Percentiles rank a stretch among this genome's conserved stretches.
Conservation (phyloP, 2,113 vertebrate genomes). For the Halcyon malimbica region DNA sequence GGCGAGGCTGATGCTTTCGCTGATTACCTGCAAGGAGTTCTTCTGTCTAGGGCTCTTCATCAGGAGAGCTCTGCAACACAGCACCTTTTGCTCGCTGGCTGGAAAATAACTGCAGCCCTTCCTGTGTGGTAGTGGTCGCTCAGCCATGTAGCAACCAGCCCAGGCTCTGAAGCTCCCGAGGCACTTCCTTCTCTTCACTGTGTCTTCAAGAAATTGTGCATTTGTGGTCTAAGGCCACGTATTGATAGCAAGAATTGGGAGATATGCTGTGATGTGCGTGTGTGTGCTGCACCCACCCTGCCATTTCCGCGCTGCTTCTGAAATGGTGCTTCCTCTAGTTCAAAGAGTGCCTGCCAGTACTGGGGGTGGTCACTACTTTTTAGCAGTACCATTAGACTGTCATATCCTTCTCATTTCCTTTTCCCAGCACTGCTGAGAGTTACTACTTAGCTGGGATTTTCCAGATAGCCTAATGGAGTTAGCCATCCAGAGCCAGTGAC, state of each 20-base stretch:
- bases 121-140: neutral
- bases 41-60: neutral
- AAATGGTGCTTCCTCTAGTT: neutral
- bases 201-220: neutral
- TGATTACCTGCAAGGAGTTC: neutral
- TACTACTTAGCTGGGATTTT: neutral
- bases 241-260: neutral
- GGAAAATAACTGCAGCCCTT: neutral
- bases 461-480: neutral
- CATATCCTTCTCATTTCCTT: slow-evolving; percentile 28
- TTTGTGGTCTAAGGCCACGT: neutral
- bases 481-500: neutral
- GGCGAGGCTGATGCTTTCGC: neutral
- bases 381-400: neutral
- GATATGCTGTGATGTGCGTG: neutral
- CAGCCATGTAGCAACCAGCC: neutral
- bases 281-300: neutral
- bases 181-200: neutral
- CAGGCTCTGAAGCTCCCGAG: neutral
- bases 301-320: neutral
- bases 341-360: neutral
- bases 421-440: slow-evolving; percentile 43
- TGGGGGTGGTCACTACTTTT: neutral
- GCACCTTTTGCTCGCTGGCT: neutral
- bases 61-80: neutral